These are phyloP conservation scores for Bimastos eiseni DNA, from an alignment of 2,888 invertebrate genomes.

Conservation along the genomic window DNA sequence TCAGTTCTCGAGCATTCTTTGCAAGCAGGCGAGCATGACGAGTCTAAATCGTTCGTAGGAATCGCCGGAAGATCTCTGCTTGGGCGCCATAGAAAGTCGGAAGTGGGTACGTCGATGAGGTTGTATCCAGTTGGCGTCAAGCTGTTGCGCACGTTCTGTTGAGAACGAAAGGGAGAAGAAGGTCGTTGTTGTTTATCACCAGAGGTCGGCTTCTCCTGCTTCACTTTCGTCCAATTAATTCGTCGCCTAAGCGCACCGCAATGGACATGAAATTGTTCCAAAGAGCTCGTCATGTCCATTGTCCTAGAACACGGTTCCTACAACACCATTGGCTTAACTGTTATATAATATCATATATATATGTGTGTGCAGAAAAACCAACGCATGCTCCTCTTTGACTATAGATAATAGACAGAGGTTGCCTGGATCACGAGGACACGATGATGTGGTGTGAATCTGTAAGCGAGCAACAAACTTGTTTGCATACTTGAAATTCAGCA, in stretches of 20 bases:
- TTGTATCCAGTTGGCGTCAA: background rate
- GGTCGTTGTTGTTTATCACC: background rate
- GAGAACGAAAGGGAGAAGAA: background rate
- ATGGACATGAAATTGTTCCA: background rate
- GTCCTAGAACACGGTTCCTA: too few relatives aligned
- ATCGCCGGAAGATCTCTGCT: background rate
- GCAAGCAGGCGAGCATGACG: background rate
- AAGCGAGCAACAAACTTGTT: background rate
- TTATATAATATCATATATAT: background rate
- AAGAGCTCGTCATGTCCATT: background rate
- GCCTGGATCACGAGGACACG: background rate
- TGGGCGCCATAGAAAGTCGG: background rate
- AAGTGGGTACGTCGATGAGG: background rate
- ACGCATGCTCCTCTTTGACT: too few relatives aligned
- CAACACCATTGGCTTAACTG: background rate
- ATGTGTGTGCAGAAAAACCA: background rate
- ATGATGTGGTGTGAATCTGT: background rate
- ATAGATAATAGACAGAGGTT: background rate
- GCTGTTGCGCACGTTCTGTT: background rate
- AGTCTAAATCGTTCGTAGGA: background rate
- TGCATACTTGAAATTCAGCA: too few relatives aligned
- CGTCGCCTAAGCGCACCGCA: background rate
- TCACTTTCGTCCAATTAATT: background rate
- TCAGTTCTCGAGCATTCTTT: background rate
- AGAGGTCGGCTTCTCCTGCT: conserved; percentile 8